Percentiles rank a stretch among this genome's conserved stretches.
Evolutionary conservation across 2,113 vertebrate species (phyloP).

Genomic region (Podocnemis expansa): DNA sequence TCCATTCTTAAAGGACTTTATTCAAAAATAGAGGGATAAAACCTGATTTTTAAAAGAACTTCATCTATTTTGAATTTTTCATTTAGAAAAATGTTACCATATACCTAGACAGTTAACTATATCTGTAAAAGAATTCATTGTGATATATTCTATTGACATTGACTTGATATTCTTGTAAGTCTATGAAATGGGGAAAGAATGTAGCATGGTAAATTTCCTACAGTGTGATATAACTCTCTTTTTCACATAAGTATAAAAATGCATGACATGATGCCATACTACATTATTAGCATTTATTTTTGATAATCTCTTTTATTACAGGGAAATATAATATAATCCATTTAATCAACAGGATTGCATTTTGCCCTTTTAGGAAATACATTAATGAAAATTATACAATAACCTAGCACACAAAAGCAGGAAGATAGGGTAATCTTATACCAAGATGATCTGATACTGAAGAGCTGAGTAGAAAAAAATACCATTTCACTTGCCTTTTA

Average conservation of each 20-base stretch:
- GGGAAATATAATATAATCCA: conserved; percentile 45
- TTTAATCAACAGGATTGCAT: conserved; percentile 37
- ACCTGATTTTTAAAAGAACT: not conserved
- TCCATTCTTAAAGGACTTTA: conserved; percentile 8
- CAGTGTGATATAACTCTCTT: conserved; percentile 3
- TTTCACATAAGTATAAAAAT: conserved; percentile 26
- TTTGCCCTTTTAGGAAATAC: conserved; percentile 54
- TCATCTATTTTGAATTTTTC: not conserved
- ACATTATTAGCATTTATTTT: conserved; percentile 56
- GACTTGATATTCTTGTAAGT: not conserved
- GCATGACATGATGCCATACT: conserved; percentile 38
- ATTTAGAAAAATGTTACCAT: not conserved
- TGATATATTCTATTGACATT: not conserved
- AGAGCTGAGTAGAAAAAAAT: not conserved
- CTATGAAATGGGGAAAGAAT: conserved; percentile 16
- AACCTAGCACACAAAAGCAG: not conserved
- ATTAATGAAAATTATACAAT: conserved; percentile 35
- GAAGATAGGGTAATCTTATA: accelerated
- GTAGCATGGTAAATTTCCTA: conserved; percentile 19
- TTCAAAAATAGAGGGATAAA: not conserved
- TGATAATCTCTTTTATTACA: conserved; percentile 27
- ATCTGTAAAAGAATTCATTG: conserved; percentile 26
- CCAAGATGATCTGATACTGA: not conserved
- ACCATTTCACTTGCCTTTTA: not conserved
- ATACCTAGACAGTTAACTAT: not conserved